Conservation (phyloP, 64 coral and sea anemone species). For the Platygyra sinensis region DNA sequence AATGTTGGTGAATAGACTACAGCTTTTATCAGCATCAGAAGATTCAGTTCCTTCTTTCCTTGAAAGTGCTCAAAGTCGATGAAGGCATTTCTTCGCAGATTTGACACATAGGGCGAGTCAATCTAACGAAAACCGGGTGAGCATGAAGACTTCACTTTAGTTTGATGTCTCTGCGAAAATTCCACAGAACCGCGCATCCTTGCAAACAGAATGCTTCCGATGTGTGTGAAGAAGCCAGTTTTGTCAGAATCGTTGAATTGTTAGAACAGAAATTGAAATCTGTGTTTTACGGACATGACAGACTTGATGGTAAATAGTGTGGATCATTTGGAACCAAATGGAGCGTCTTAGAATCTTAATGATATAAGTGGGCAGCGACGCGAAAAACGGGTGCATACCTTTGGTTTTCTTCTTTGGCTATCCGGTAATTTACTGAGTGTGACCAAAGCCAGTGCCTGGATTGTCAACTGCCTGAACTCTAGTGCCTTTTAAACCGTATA, state of each 20-base stretch:
- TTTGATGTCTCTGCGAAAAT: constrained; percentile 45
- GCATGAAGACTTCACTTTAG: constrained; percentile 1
- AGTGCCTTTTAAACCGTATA: constrained; percentile 20
- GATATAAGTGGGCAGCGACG: not conserved
- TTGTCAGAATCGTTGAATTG: not conserved
- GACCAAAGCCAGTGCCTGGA: not conserved
- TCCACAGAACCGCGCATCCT: constrained; percentile 27
- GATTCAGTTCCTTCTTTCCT: not conserved
- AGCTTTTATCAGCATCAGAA: not conserved
- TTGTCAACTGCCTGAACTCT: not conserved
- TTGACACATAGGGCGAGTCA: not conserved
- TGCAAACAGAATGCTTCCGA: not conserved
- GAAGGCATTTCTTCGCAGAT: constrained; percentile 33
- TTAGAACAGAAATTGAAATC: not conserved
- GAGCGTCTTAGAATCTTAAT: not conserved
- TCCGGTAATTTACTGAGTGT: constrained; percentile 65
- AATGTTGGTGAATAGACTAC: no score
- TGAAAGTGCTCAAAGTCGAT: constrained; percentile 19
- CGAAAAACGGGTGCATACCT: constrained; percentile 30
- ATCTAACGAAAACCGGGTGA: constrained; percentile 10
- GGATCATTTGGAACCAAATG: not conserved
- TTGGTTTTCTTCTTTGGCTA: constrained; percentile 61
- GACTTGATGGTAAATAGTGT: not conserved
- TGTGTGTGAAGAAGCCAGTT: not conserved
- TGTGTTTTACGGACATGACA: not conserved